Percentiles rank a stretch among this genome's conserved stretches.
Evolutionary conservation across 2,113 vertebrate species (phyloP).

Genomic region (Rousettus leschenaultii): DNA sequence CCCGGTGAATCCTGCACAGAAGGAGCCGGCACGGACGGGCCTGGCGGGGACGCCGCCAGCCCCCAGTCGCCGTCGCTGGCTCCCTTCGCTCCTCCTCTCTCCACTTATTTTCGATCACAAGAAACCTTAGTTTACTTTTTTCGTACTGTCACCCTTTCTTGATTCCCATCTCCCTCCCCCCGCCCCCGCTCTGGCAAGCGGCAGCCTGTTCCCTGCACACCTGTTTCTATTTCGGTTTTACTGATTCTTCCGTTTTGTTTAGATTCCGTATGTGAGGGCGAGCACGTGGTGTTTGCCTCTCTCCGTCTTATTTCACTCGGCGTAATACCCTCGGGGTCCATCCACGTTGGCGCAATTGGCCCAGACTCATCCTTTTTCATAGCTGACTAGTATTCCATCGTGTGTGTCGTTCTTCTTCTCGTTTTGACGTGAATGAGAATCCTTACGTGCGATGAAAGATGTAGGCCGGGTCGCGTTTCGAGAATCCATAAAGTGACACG

Average conservation of each 20-base stretch:
- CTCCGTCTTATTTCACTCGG: too few species aligned
- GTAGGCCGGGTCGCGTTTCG: not conserved
- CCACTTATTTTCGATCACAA: not conserved
- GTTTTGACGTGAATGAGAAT: too few species aligned
- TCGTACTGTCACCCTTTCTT: not conserved
- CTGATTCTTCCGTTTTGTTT: not conserved
- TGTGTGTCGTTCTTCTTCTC: not conserved
- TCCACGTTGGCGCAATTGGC: not conserved
- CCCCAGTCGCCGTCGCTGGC: fast-evolving
- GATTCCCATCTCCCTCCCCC: not conserved
- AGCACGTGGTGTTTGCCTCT: too few species aligned
- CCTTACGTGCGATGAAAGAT: not conserved
- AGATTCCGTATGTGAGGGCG: not conserved
- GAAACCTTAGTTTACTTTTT: too few species aligned
- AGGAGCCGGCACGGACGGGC: too few species aligned
- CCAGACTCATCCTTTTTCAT: not conserved
- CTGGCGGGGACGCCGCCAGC: not conserved
- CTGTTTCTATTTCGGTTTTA: not conserved
- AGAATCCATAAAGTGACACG: not conserved
- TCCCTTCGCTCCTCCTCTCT: not conserved
- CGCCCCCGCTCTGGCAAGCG: too few species aligned
- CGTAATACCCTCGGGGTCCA: not conserved
- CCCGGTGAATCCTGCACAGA: not conserved
- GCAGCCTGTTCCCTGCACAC: too few species aligned
- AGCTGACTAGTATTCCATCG: not conserved